A percentile compares a stretch with the other conserved stretches of the same genome.
phyloP scores from a whole-genome alignment of 2,888 invertebrate genomes.

The Spialia ferax region DNA sequence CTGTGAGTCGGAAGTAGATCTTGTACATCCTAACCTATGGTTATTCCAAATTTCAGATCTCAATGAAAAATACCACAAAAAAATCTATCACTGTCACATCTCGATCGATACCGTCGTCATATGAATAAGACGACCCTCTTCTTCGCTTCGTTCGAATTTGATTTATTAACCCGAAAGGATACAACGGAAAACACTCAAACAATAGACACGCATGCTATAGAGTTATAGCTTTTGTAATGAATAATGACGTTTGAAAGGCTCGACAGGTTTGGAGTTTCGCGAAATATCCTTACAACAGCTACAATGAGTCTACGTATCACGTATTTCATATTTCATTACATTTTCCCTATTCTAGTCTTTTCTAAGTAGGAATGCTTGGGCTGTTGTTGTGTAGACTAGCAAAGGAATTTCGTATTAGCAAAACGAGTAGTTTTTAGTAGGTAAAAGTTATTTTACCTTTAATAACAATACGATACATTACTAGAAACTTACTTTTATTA shows the following conservation, averaged over 20 bases:
- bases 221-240: conserved; percentile 29
- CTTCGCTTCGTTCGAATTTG: conserved; percentile 15
- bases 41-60: not conserved
- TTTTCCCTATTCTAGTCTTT: too few species aligned
- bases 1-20: too few species aligned
- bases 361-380: too few species aligned
- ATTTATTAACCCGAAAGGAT: conserved; percentile 35
- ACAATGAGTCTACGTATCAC: not conserved
- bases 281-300: not conserved
- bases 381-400: too few species aligned
- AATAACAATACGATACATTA: too few species aligned
- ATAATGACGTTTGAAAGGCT: conserved; percentile 8
- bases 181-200: conserved; percentile 29
- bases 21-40: too few species aligned
- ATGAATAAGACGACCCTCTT: conserved; percentile 27
- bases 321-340: too few species aligned
- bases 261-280: not conserved
- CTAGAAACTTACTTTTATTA: too few species aligned
- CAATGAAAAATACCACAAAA: conserved; percentile 4
- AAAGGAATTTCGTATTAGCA: too few species aligned
- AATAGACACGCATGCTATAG: conserved; percentile 7
- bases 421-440: too few species aligned
- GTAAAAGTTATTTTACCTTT: too few species aligned
- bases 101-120: conserved; percentile 28
- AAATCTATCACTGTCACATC: conserved; percentile 32